Base-by-base conservation (phyloP, 2,888 invertebrate species). In the Lacanobia oleracea region DNA sequence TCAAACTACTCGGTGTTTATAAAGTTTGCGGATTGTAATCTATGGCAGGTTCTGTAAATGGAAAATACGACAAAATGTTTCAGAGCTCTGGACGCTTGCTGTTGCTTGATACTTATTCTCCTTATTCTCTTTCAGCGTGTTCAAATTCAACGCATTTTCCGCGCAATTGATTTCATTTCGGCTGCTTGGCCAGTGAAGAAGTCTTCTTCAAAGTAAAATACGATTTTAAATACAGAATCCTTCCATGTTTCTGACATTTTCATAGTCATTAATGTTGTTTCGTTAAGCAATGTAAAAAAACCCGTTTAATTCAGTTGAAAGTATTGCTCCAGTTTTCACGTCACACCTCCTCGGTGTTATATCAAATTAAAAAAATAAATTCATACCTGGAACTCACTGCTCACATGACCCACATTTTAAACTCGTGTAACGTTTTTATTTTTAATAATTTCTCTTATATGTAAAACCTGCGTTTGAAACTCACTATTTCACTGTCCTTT, bases 331-430 rank as follows among this genome's bases (percentile, higher is more conserved):
- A 67, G 63, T 71, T 80, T 59, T 76, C 16, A 33, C 53, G 77
- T 61, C 68, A 72, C 68, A 53, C 51, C 18, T 75, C 14, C 37
- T 27, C 45, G 33, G 62, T 45, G 33, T 61, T 21, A 66, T 45
- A 72, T 80, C 51, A 77, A 74, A 83, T 79, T 75, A 60, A 83
- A 78, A 75, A 79, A 73, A 78, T 7, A 62, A 48, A 60, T 60
- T 67, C 53, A 45, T 2, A 33, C 33, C 5, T 2, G 54, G 27
- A 53, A 56, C 64, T 51, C 53, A 60, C 61, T 54, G 56, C 60
- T 60, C 61, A 45, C 72, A 62, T 82, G 83, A 84, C 83, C 83
- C 57, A 83, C 61, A 82, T 83, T 79, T 81, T 66, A 53, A 76
- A 68, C 57, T 9, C 53, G 51, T 64, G 70, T 69, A 64, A 69